Base-by-base conservation (phyloP, 2,888 invertebrate species). In the Ennomos quercinarius region DNA sequence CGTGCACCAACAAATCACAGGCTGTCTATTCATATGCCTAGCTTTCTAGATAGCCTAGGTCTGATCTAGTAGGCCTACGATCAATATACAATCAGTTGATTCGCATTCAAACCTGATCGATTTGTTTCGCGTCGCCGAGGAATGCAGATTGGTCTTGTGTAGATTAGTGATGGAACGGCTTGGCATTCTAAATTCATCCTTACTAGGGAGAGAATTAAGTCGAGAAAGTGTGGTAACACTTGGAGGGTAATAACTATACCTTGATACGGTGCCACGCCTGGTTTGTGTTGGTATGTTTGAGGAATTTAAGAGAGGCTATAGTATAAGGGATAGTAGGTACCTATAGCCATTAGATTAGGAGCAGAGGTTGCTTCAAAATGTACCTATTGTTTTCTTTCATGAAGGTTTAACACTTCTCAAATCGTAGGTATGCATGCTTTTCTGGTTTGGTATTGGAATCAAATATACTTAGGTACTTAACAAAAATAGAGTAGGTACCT, bases 101-200 rank as follows among this genome's bases (percentile, higher is more conserved):
- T 74, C 65, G 64, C 70, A 69, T 67, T 54, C 58, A 36, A 45
- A 53, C 49, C 42, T 54, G 63, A 74, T 71, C 76, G 70, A 76
- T 76, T 76, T 67, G 74, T 66, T 66, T 47, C 70, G 49, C 68
- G 65, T 65, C 63, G 61, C 67, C 35, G 8, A 48, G 74, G 76
- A 73, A 76, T 76, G 76, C 67, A 64, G 69, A 68, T 69, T 12
- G 34, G 35, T 53, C 58, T 64, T 63, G 41, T 54, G 44, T 59
- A 56, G 53, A 62, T 61, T 51, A 64, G 55, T 61, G 54, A 61
- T 63, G 8, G 27, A 13, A 46, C 10, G 12, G 1, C 10, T n/a
- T 40, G 41, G 27, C 45, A 27, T 8, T 43, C 12, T 4, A 53
- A 36, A 53, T 10, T 36, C 48, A 27, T 10, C 40, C 36, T 49